These are phyloP conservation scores for Salvelinus fontinalis DNA, from an alignment of 2,113 vertebrate species.

Conservation along the genomic window DNA sequence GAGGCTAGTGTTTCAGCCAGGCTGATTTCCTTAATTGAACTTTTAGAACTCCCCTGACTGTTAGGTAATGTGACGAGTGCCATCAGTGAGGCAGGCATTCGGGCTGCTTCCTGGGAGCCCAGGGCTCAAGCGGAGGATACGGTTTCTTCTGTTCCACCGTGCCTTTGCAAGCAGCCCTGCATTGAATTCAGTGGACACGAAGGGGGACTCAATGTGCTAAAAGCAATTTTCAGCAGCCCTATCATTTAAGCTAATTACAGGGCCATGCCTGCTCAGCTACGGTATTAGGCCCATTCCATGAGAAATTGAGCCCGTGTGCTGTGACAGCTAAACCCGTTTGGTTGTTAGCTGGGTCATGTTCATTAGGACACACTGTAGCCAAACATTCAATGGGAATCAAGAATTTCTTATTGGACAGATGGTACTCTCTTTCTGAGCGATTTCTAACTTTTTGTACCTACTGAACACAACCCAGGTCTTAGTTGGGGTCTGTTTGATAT, in stretches of 20 bases:
- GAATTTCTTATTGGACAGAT: no score
- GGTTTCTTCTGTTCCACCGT: constrained; percentile 62
- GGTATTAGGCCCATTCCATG: constrained; percentile 9
- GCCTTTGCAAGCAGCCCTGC: constrained; percentile 41
- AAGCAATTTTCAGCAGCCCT: constrained; percentile 52
- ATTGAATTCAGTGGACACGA: constrained; percentile 12
- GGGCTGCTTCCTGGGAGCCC: constrained; percentile 43
- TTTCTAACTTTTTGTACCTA: no score
- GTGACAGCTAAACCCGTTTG: constrained; percentile 38
- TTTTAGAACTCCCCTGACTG: constrained; percentile 32
- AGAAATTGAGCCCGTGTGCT: constrained; percentile 33
- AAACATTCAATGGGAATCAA: no score
- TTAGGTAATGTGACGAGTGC: constrained; percentile 53
- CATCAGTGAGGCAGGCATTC: constrained; percentile 5
- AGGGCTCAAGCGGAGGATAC: constrained; percentile 33
- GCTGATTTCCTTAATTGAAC: constrained; percentile 60
- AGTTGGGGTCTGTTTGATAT: no score
- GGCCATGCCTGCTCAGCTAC: constrained; percentile 32
- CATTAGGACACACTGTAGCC: no score
- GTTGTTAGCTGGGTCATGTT: no score
- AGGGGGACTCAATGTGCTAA: constrained; percentile 45
- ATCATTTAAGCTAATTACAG: constrained; percentile 64
- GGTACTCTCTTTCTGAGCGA: no score
- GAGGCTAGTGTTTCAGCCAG: constrained; percentile 56
- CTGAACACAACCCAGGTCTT: no score